Percentiles rank a stretch among this genome's conserved stretches.
phyloP scores from a whole-genome alignment of 2,888 invertebrate genomes.

The Sesamia inferens region DNA sequence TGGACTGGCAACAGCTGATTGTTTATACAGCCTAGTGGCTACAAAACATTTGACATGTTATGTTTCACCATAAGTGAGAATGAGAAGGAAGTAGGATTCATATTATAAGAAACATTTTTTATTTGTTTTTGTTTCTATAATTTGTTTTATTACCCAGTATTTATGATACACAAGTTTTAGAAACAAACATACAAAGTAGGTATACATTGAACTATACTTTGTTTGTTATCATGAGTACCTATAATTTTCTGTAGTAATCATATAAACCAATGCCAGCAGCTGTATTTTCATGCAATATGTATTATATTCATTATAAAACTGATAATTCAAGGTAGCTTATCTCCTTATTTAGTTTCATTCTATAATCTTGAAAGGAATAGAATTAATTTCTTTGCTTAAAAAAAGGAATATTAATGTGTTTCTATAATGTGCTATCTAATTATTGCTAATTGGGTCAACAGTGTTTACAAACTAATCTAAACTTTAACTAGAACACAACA shows the following conservation, averaged over 20 bases:
- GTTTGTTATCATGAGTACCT: constrained; percentile 3
- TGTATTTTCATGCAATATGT: not conserved
- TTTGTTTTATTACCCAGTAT: not conserved
- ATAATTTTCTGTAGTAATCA: constrained; percentile 1
- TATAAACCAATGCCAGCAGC: not conserved
- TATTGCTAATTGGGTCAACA: constrained; percentile 18
- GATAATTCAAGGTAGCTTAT: not conserved
- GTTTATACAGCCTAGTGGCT: constrained; percentile 52
- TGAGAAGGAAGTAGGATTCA: constrained; percentile 24
- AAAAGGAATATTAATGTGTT: not conserved
- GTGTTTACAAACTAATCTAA: constrained; percentile 25
- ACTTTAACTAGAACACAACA: constrained; percentile 10
- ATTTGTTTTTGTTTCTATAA: not conserved
- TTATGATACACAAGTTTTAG: too few relatives aligned
- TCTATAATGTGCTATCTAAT: not conserved
- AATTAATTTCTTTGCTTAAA: not conserved
- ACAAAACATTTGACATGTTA: constrained; percentile 35
- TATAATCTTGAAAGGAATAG: not conserved
- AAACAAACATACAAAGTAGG: too few relatives aligned
- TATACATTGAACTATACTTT: not conserved
- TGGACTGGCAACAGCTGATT: constrained; percentile 64
- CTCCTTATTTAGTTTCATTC: not conserved
- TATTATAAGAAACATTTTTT: not conserved
- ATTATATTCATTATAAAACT: not conserved
- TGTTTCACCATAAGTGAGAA: constrained; percentile 14